Evolutionary conservation across 2,113 vertebrate species (phyloP).

Genomic region (Paradoxurus hermaphroditus): DNA sequence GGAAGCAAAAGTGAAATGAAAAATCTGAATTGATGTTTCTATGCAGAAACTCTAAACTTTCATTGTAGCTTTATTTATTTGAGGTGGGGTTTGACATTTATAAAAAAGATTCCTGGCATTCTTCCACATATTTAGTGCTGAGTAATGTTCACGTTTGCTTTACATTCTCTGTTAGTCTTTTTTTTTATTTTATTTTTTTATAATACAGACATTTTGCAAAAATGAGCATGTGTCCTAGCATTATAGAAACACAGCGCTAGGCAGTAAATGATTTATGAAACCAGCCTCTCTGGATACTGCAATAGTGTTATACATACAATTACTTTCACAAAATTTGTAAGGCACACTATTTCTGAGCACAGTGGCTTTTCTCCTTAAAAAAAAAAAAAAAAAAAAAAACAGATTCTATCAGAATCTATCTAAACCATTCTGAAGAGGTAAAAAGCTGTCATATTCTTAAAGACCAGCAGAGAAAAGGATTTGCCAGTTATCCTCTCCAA

Average conservation of each 20-base stretch:
- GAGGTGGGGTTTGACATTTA: neutral
- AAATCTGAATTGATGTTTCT: neutral
- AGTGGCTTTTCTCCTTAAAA: neutral
- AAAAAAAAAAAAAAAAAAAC: neutral
- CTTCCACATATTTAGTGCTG: neutral
- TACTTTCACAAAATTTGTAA: neutral
- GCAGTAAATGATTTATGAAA: slow-evolving; percentile 35
- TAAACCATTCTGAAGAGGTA: neutral
- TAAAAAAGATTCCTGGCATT: neutral
- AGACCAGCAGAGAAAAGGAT: neutral
- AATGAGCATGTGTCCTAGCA: neutral
- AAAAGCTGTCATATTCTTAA: neutral
- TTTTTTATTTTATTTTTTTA: neutral
- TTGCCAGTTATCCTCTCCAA: neutral
- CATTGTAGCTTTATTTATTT: neutral
- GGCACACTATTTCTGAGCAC: slow-evolving; percentile 11
- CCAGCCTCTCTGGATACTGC: neutral
- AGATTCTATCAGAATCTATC: neutral
- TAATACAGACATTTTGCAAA: neutral
- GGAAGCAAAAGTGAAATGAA: neutral
- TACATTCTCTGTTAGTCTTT: neutral
- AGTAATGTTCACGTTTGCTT: neutral
- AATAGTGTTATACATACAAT: neutral
- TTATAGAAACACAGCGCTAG: neutral
- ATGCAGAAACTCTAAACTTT: neutral